Percentiles rank a stretch among this genome's conserved stretches.
phyloP scores from a whole-genome alignment of 2,797 vertebrate genomes.

The Sparidentex hasta region DNA sequence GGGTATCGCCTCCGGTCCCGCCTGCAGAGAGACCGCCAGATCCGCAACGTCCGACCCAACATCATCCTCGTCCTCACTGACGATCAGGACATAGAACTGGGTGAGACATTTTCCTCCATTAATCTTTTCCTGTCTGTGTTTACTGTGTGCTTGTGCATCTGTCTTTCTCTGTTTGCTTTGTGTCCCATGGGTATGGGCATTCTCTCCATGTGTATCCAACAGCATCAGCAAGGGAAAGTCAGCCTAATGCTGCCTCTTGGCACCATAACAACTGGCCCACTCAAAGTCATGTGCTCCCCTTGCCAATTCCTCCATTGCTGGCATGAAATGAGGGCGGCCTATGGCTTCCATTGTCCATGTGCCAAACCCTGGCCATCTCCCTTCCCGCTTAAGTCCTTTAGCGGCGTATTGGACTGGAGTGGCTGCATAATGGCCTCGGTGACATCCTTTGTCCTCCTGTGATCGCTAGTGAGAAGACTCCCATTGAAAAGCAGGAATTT shows the following conservation, averaged over 20 bases:
- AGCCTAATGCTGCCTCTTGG: constrained; percentile 74
- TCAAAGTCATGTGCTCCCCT: constrained; percentile 76
- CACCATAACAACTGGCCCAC: constrained; percentile 73
- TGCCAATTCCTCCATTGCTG: constrained; percentile 76
- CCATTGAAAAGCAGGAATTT: constrained; percentile 85
- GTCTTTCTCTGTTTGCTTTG: constrained; percentile 52
- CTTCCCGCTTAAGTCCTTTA: constrained; percentile 79
- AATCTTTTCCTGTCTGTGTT: constrained; percentile 18
- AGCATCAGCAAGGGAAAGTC: constrained; percentile 69
- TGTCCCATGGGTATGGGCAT: constrained; percentile 50
- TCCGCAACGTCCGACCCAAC: constrained; percentile 94
- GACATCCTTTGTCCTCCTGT: constrained; percentile 83
- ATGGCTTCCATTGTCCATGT: constrained; percentile 78
- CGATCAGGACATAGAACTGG: constrained; percentile 98
- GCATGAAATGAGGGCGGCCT: constrained; percentile 77
- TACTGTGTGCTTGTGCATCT: constrained; percentile 40
- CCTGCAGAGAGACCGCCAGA: constrained; percentile 92
- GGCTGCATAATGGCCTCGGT: constrained; percentile 82
- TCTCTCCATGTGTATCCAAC: constrained; percentile 66
- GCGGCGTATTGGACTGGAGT: constrained; percentile 81
- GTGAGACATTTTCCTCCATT: constrained; percentile 79
- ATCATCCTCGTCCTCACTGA: constrained; percentile 98
- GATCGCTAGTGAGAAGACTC: constrained; percentile 77
- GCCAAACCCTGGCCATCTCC: constrained; percentile 83
- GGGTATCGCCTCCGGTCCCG: constrained; percentile 90